Evolutionary conservation across 1,140 invertebrate genomes (phyloP).

Genomic region (Chionoecetes opilio): DNA sequence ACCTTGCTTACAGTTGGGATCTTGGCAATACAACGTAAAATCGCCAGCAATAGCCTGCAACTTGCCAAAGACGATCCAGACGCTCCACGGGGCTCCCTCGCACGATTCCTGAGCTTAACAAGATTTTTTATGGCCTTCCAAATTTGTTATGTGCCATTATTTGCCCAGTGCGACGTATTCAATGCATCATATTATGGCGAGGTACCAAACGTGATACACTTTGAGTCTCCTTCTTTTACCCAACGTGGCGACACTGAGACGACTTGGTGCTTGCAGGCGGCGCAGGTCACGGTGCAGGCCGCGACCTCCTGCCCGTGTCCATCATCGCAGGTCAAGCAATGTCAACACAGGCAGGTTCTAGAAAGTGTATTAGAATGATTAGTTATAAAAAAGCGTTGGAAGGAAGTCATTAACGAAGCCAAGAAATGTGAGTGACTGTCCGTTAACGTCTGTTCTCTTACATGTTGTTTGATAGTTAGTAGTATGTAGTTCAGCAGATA

Average conservation of each 20-base stretch:
- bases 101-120: constrained; percentile 79
- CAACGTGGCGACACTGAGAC: neutral
- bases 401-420: no score
- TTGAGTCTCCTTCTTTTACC: constrained; percentile 45
- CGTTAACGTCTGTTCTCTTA: no score
- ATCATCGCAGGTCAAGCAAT: no score
- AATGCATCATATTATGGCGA: constrained; percentile 74
- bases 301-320: neutral
- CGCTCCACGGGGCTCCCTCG: constrained; percentile 78
- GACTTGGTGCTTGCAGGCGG: neutral
- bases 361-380: no score
- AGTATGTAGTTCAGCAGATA: no score
- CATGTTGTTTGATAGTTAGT: no score
- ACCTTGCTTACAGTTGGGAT: constrained; percentile 65
- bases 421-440: no score
- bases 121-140: constrained; percentile 81
- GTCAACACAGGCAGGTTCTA: no score
- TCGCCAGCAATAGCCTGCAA: constrained; percentile 80
- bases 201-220: constrained; percentile 63
- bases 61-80: constrained; percentile 79
- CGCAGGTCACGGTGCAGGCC: neutral
- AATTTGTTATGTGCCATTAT: constrained; percentile 81
- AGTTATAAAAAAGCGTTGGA: no score
- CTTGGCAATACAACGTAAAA: constrained; percentile 79
- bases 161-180: constrained; percentile 72